phyloP scores from a whole-genome alignment of 2,888 invertebrate species.

The Caenorhabditis sulstoni region DNA sequence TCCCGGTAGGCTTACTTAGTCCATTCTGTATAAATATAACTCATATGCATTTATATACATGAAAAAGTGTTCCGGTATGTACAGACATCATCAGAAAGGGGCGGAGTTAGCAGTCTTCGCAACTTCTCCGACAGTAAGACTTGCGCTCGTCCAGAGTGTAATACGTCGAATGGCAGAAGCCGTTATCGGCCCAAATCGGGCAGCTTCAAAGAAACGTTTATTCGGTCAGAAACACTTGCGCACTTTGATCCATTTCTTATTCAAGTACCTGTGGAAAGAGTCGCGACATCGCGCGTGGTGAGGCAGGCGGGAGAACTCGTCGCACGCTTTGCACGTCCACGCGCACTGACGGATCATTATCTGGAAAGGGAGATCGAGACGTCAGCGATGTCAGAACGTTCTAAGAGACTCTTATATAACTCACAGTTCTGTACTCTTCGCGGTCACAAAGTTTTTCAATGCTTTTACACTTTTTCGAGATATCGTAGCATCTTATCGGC shows the following conservation, averaged over 20 bases:
- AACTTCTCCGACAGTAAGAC: slow-evolving; percentile 53
- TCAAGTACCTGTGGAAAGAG: slow-evolving; percentile 44
- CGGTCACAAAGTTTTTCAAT: slow-evolving; percentile 26
- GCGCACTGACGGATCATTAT: slow-evolving; percentile 59
- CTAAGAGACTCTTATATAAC: slow-evolving; percentile 15
- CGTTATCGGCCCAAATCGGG: slow-evolving; percentile 50
- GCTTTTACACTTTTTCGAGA: slow-evolving; percentile 31
- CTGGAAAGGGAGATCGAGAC: too few relatives aligned
- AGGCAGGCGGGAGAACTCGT: slow-evolving; percentile 45
- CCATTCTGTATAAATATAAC: too few relatives aligned
- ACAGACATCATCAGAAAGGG: background rate
- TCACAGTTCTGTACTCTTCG: slow-evolving; percentile 35
- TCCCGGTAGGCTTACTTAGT: too few relatives aligned
- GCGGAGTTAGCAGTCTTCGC: slow-evolving; percentile 37
- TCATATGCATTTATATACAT: slow-evolving; percentile 10
- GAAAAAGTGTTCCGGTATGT: slow-evolving; percentile 10
- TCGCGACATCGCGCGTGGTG: slow-evolving; percentile 45
- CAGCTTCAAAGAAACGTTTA: slow-evolving; percentile 45
- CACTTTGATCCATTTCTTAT: slow-evolving; percentile 12
- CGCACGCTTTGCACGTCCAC: slow-evolving; percentile 45
- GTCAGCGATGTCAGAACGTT: background rate
- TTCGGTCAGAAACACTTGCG: slow-evolving; percentile 28
- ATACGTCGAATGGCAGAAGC: slow-evolving; percentile 55
- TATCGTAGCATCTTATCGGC: slow-evolving; percentile 48
- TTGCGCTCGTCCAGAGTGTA: slow-evolving; percentile 53